These are phyloP conservation scores for Axis porcinus DNA, from an alignment of 2,113 vertebrate species.

Conservation along the genomic window DNA sequence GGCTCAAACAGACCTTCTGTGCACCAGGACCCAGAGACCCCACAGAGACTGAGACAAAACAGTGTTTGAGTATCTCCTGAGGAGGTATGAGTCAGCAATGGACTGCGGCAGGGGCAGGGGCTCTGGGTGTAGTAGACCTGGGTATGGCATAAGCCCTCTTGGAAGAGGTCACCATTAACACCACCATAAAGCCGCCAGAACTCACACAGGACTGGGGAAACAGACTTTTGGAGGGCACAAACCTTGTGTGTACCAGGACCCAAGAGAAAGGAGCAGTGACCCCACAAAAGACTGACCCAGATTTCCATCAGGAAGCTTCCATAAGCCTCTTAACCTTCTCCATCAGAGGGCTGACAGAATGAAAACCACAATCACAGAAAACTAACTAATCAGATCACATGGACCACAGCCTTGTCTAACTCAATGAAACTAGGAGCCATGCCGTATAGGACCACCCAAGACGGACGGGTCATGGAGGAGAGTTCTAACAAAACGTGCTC, in stretches of 20 bases:
- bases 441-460: background rate
- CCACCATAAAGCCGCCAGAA: accelerated
- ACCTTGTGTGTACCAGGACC: background rate
- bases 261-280: background rate
- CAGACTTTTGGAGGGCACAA: background rate
- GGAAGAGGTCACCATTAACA: background rate
- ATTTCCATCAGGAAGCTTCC: background rate
- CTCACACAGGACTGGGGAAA: background rate
- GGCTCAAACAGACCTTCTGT: background rate
- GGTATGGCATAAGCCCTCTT: background rate
- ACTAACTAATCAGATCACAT: background rate
- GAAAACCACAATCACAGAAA: background rate
- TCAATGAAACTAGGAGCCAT: background rate
- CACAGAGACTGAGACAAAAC: background rate
- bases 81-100: background rate
- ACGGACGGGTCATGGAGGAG: background rate
- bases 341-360: background rate
- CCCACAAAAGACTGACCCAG: background rate
- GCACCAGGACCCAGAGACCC: background rate
- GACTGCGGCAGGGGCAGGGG: background rate
- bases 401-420: background rate
- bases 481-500: background rate
- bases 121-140: background rate
- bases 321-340: background rate
- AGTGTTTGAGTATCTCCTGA: background rate